Evolutionary conservation across 2,797 vertebrate species (phyloP).

Genomic region (Novumbra hubbsi): DNA sequence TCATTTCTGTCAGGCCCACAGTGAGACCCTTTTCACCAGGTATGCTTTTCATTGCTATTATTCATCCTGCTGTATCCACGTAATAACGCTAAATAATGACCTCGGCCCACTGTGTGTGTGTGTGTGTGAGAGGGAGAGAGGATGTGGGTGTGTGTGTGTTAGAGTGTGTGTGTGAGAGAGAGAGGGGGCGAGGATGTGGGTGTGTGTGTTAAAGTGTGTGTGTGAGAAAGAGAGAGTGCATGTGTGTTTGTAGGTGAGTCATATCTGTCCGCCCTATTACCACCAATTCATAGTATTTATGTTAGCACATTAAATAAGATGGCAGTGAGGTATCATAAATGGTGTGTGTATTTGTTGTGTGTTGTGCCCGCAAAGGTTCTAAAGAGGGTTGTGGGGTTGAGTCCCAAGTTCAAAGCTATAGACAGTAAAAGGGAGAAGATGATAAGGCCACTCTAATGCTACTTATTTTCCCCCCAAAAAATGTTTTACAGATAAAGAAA

Average conservation of each 20-base stretch:
- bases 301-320: constrained; percentile 16
- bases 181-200: no score
- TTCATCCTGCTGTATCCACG: constrained; percentile 2
- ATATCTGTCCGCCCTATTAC: constrained; percentile 27
- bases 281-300: constrained; percentile 17
- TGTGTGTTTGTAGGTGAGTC: constrained; percentile 4
- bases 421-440: constrained; percentile 74
- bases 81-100: not conserved
- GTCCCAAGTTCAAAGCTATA: constrained; percentile 74
- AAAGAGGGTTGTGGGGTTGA: constrained; percentile 59
- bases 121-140: not conserved
- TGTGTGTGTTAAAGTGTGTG: no score
- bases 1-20: not conserved
- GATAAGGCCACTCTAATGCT: constrained; percentile 74
- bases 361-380: constrained; percentile 47
- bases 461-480: constrained; percentile 58
- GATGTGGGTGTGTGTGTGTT: constrained; percentile 17
- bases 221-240: no score
- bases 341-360: constrained; percentile 22
- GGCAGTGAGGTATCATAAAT: constrained; percentile 44
- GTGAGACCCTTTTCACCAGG: not conserved
- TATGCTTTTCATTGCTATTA: not conserved
- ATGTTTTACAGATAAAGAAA: constrained; percentile 73
- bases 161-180: no score
- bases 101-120: not conserved